These are phyloP conservation scores for Heliocidaris erythrogramma DNA, from an alignment of 35 echinoderm and acorn worm species.

Conservation along the genomic window DNA sequence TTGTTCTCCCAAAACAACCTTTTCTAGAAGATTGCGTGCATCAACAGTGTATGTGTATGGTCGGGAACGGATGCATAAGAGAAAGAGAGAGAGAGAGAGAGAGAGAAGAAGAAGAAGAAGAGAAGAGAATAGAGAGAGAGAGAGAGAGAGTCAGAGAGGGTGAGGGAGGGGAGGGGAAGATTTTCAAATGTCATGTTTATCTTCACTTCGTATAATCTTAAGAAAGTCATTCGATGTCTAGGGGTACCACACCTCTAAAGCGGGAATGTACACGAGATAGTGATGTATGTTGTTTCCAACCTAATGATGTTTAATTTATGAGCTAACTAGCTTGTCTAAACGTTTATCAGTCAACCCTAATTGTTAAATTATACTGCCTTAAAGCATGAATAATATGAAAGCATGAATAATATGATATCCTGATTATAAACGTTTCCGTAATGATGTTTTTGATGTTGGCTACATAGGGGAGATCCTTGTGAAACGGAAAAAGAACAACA, in stretches of 20 bases:
- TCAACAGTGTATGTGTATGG: neutral
- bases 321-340: too few relatives aligned
- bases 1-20: slow-evolving; percentile 9
- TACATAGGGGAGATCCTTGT: too few relatives aligned
- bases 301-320: too few relatives aligned
- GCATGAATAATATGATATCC: neutral
- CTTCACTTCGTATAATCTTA: neutral
- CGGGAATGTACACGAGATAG: too few relatives aligned
- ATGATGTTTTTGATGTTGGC: too few relatives aligned
- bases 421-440: too few relatives aligned
- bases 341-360: too few relatives aligned
- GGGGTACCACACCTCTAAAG: neutral
- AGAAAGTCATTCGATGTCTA: neutral
- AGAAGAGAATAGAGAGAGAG: neutral
- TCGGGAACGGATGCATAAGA: neutral
- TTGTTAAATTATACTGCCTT: neutral
- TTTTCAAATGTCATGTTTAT: slow-evolving; percentile 9
- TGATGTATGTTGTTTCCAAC: too few relatives aligned
- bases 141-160: neutral
- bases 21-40: neutral
- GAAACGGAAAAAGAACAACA: too few relatives aligned
- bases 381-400: neutral
- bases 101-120: neutral
- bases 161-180: neutral
- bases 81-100: neutral